A percentile compares a stretch with the other conserved stretches of the same genome.
Evolutionary conservation across 2,888 invertebrate genomes (phyloP).

Genomic region (Metacarcinus magister): DNA sequence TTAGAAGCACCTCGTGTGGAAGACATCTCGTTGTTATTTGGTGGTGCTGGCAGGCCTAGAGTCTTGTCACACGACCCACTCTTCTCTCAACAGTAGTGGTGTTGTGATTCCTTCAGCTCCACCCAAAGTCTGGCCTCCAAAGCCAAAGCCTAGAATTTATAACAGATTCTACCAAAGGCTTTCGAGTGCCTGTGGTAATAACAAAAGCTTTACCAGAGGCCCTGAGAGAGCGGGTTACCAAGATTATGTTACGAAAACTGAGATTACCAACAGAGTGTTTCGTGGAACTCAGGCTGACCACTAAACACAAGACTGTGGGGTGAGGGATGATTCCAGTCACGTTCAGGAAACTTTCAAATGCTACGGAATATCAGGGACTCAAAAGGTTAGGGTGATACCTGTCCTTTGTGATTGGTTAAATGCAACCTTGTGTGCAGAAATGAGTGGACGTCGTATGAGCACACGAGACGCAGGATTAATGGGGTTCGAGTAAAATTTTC

Average conservation of each 20-base stretch:
- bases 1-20: not conserved
- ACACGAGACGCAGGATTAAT: not conserved
- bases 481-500: not conserved
- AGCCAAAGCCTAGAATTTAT: not conserved
- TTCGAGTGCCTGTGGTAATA: not conserved
- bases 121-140: not conserved
- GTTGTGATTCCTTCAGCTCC: not conserved
- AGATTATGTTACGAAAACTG: not conserved
- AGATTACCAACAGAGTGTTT: not conserved
- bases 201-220: not conserved
- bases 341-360: not conserved
- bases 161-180: not conserved
- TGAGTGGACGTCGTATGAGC: not conserved
- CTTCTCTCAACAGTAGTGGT: not conserved
- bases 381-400: not conserved
- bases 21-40: not conserved
- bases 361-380: not conserved
- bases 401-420: not conserved
- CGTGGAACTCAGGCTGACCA: not conserved
- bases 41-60: not conserved
- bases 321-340: not conserved
- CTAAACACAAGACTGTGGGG: not conserved
- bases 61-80: not conserved
- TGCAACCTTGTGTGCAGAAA: not conserved
- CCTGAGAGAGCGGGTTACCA: not conserved